phyloP scores from a whole-genome alignment of 2,113 vertebrate genomes.

The Alosa alosa region DNA sequence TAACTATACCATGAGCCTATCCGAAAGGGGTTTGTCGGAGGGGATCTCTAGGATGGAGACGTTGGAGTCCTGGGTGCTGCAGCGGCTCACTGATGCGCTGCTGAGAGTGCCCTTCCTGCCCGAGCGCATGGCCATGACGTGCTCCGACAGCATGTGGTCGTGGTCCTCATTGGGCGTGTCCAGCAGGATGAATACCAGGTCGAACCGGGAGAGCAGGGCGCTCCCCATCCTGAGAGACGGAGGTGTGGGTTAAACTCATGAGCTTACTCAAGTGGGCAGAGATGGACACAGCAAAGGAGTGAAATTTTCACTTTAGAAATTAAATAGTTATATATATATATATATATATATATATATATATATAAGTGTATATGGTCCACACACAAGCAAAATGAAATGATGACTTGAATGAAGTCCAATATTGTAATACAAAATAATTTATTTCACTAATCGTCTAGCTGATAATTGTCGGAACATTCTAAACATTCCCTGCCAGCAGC shows the following conservation, averaged over 20 bases:
- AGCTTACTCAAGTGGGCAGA: not conserved
- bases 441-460: too few relatives aligned
- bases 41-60: slow-evolving; percentile 79
- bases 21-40: slow-evolving; percentile 78
- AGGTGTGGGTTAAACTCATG: not conserved
- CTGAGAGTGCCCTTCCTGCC: slow-evolving; percentile 69
- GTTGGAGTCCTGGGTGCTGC: slow-evolving; percentile 63
- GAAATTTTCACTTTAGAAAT: too few relatives aligned
- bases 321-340: too few relatives aligned
- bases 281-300: not conserved
- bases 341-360: too few relatives aligned
- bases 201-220: slow-evolving; percentile 91
- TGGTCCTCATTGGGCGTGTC: slow-evolving; percentile 94
- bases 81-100: slow-evolving; percentile 69
- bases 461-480: too few relatives aligned
- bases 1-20: slow-evolving; percentile 82
- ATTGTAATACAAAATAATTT: too few relatives aligned
- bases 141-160: slow-evolving; percentile 90
- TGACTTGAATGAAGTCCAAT: too few relatives aligned
- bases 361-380: too few relatives aligned
- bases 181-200: slow-evolving; percentile 93
- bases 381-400: too few relatives aligned
- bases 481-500: too few relatives aligned
- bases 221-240: slow-evolving; percentile 85
- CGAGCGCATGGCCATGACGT: slow-evolving; percentile 87